Base-by-base conservation (phyloP, 2,113 vertebrate species). In the Arvicanthis niloticus region DNA sequence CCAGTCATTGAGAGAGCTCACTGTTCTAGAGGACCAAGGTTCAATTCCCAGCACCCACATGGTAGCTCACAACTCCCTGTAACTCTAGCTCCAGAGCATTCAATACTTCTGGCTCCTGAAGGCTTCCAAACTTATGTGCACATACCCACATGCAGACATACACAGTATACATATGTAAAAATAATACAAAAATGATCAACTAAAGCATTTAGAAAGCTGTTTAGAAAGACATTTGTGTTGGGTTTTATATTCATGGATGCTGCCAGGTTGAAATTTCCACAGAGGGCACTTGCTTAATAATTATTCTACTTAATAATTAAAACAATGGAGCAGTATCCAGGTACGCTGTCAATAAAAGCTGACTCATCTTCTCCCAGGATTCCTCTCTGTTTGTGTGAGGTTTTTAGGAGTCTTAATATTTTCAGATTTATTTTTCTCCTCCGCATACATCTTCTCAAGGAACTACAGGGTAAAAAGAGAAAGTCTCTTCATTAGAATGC, bases 371-470 rank as follows among this genome's bases (percentile, higher is more conserved):
- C 60, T 91, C 37, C 42, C 73, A 68, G 65, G 75, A 88, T 75
- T 88, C 75, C 87, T 95, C 78, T 60, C 70, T 53, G 82, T 90
- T 80, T 67, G 42, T 34, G 4, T 85, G 86, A 87, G 2, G 26
- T 89, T 96, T 72, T 78, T 16, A 88, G 90, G 58, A 90, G 48
- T 78, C 56, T 94, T 84, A 29, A 34, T 88, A 53, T 58, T 80
- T 1, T 53, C 62, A 73, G 3, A 40, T 82, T 95, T 80, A 80
- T 1, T 42, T 62, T 82, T 48, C 72, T 97, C 96, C 65, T 37
- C 72, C 19, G 37, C 40, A 34, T n/a, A n/a, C 3, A 91, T 88
- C 75, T 98, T 98, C 95, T 95, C 92, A 92, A 97, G 93, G 75
- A 97, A 96, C 97, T 98, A 56, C 37, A 94, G 88, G 26, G 16